A percentile compares a stretch with the other conserved stretches of the same genome.
phyloP scores from a whole-genome alignment of 2,797 vertebrate species.

The Ctenosaura bakeri region DNA sequence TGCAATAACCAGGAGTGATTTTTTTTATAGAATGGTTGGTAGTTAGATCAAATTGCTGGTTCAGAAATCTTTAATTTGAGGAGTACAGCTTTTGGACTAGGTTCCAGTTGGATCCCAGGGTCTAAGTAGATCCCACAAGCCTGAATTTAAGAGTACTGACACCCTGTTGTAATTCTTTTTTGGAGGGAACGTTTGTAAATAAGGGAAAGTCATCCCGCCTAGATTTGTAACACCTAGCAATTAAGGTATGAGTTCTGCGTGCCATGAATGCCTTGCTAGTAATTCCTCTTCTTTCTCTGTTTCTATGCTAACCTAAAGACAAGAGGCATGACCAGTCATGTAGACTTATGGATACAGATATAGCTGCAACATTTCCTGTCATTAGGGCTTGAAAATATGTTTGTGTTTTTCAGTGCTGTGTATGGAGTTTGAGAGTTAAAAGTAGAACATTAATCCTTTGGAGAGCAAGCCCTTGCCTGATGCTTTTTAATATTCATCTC shows the following conservation, averaged over 20 bases:
- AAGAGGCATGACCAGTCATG: background rate
- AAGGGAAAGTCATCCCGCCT: background rate
- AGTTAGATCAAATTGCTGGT: background rate
- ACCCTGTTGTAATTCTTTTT: background rate
- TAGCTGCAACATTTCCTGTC: constrained; percentile 21
- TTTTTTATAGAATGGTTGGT: background rate
- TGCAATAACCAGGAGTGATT: background rate
- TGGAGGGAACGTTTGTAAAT: background rate
- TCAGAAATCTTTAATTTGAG: background rate
- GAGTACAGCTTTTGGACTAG: background rate
- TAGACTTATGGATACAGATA: background rate
- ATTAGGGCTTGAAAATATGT: constrained; percentile 14
- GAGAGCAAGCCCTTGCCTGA: constrained; percentile 36
- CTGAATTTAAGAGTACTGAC: background rate
- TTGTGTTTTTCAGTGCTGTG: constrained; percentile 26
- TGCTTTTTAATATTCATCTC: constrained; percentile 53
- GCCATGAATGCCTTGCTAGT: background rate
- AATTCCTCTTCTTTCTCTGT: background rate
- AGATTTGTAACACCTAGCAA: background rate
- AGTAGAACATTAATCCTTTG: constrained; percentile 49
- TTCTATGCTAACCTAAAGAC: background rate
- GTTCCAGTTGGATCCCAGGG: background rate
- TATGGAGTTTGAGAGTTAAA: constrained; percentile 30
- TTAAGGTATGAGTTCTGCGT: constrained; percentile 18
- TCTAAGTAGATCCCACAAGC: background rate